Conservation (phyloP, 2,797 vertebrate genomes). For the Eulemur albifrons region DNA sequence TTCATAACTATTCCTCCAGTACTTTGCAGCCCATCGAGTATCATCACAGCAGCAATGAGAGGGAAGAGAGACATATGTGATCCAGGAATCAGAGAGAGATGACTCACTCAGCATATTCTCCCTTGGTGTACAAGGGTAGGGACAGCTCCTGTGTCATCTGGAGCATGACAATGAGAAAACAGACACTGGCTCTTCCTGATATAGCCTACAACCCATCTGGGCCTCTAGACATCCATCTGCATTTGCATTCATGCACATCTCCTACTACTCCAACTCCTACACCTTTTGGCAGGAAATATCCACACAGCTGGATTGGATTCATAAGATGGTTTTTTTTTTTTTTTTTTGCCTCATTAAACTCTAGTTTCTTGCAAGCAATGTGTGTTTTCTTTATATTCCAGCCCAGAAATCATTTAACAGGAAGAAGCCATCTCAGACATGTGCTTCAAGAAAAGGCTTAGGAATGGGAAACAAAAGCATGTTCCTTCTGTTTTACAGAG, state of each 20-base stretch:
- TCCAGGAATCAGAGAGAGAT: neutral
- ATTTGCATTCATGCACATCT: neutral
- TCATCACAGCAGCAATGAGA: neutral
- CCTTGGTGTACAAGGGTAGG: neutral
- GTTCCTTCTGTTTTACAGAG: neutral
- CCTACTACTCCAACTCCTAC: slow-evolving; percentile 52
- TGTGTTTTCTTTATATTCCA: slow-evolving; percentile 50
- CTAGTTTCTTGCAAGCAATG: slow-evolving; percentile 30
- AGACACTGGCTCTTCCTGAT: neutral
- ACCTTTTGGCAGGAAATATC: slow-evolving; percentile 63
- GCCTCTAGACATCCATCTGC: slow-evolving; percentile 39
- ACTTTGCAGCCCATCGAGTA: neutral
- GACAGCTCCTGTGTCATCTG: neutral
- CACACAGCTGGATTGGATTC: slow-evolving; percentile 71
- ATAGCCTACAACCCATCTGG: slow-evolving; percentile 7
- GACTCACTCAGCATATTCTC: neutral
- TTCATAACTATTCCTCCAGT: neutral
- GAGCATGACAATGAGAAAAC: neutral
- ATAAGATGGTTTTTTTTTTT: slow-evolving; percentile 61
- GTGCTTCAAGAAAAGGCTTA: neutral
- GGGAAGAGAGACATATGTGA: neutral
- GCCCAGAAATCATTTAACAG: slow-evolving; percentile 23
- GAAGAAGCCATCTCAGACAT: slow-evolving; percentile 22
- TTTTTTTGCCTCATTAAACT: slow-evolving; percentile 65
- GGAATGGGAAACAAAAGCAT: neutral